A percentile compares a stretch with the other conserved stretches of the same genome.
phyloP scores from a whole-genome alignment of 2,113 vertebrate species.

The Dascyllus trimaculatus region DNA sequence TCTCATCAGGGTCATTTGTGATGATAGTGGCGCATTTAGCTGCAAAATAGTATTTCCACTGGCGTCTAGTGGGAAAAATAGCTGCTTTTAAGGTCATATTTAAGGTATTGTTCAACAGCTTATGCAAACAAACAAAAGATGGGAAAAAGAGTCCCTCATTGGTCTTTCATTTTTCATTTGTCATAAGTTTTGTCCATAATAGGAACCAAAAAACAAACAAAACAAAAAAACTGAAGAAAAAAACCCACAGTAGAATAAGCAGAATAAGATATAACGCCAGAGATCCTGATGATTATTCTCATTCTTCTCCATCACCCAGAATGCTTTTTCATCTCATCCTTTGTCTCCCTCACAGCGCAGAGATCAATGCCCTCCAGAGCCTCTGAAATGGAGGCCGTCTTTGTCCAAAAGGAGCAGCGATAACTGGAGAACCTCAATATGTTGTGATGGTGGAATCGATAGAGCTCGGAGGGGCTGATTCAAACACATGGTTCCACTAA shows the following conservation, averaged over 20 bases:
- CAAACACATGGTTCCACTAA: conserved; percentile 69
- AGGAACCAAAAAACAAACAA: neutral
- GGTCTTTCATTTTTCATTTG: neutral
- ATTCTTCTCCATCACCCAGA: conserved; percentile 4
- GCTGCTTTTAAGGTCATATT: too few species aligned
- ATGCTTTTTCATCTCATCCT: conserved; percentile 24
- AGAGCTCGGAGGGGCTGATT: conserved; percentile 47
- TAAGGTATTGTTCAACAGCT: too few species aligned
- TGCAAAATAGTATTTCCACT: too few species aligned
- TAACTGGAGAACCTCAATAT: conserved; percentile 52
- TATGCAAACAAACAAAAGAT: neutral
- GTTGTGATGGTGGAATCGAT: conserved; percentile 60
- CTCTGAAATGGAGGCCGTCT: conserved; percentile 29
- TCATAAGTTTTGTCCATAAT: neutral
- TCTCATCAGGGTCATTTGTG: neutral
- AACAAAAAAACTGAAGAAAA: too few species aligned
- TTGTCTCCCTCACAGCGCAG: conserved; percentile 24
- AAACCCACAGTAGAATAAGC: too few species aligned
- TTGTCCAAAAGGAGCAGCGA: conserved; percentile 42
- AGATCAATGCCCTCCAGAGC: conserved; percentile 31
- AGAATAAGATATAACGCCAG: neutral
- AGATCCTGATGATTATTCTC: conserved; percentile 17
- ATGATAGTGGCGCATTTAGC: too few species aligned
- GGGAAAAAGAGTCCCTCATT: too few species aligned
- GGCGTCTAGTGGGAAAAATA: too few species aligned